Evolutionary conservation across 1,140 invertebrate genomes (phyloP).

Genomic region (Palaemon carinicauda): DNA sequence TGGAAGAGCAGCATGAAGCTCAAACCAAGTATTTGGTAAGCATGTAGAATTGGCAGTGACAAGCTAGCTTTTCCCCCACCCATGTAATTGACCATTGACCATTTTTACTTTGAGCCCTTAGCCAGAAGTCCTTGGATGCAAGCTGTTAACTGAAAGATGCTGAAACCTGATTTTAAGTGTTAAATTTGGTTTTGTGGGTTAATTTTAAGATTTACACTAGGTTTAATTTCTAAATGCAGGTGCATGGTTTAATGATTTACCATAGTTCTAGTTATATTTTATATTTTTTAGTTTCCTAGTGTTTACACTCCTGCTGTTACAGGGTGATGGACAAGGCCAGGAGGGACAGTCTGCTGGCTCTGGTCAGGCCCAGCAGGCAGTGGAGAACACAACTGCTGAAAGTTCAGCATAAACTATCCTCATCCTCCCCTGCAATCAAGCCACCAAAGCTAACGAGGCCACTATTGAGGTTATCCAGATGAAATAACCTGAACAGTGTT

Average conservation of each 20-base stretch:
- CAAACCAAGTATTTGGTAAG: conserved; percentile 45
- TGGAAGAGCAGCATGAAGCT: conserved; percentile 46
- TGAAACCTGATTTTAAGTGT: too few relatives aligned
- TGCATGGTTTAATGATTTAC: too few relatives aligned
- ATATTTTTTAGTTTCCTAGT: too few relatives aligned
- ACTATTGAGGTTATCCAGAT: neutral
- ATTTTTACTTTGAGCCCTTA: neutral
- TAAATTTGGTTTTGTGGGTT: too few relatives aligned
- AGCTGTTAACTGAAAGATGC: too few relatives aligned
- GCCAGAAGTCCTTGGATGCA: too few relatives aligned
- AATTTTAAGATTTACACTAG: too few relatives aligned
- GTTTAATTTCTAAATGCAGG: too few relatives aligned
- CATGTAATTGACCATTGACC: neutral
- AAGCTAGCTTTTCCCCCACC: neutral
- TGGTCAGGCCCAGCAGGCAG: conserved; percentile 57
- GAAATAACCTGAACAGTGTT: conserved; percentile 16
- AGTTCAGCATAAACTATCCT: conserved; percentile 60
- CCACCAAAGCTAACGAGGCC: conserved; percentile 51
- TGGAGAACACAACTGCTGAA: conserved; percentile 62
- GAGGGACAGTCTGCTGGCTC: conserved; percentile 53
- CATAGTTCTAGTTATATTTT: too few relatives aligned
- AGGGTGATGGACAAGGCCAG: conserved; percentile 53
- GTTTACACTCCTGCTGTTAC: neutral
- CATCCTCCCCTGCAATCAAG: conserved; percentile 39
- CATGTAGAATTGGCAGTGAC: conserved; percentile 11